Evolutionary conservation across 64 coral and sea anemone genomes (phyloP), one percentile per base, ranked within the genome.

Genomic region (Montipora cactus): DNA sequence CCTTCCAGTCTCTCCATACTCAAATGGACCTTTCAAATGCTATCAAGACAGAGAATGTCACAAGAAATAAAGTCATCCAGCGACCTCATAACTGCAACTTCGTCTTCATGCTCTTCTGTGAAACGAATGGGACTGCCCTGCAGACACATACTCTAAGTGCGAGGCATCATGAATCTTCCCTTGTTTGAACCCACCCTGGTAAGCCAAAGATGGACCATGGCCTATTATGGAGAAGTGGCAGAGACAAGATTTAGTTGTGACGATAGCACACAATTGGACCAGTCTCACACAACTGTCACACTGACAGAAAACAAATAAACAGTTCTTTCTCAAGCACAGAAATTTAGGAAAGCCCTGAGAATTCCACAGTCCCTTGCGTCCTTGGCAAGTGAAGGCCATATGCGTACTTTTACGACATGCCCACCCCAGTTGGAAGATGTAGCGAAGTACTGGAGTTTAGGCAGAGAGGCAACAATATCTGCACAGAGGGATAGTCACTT

Each of bases 81-180:
- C 59, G 59, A 57, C 44, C 49, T 20, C 87, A 50, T 21, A 75
- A 76, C 16, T 50, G 20, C 66, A 75, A 72, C 87, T 47, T 74
- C 37, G 57, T 77, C 72, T 76, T 49, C 66, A 44, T 89, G 87
- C 73, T 89, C 87, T 74, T 89, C 75, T 51, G 57, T 46, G 21
- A 89, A 49, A 75, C 20, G 87, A 77, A 89, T 89, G 87, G 87
- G 70, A 46, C 70, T 89, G 19, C 87, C 87, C 45, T 89, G 87
- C 57, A 15, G 50, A 53, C 87, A 89, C 49, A 89, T 89, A 20
- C 75, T 89, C 70, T 49, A 76, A 76, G 87, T 59, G 20, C 72
- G 47, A 78, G 62, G 44, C 22, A 52, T 79, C 15, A 22, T 90
- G 13, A 66, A 67, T 79, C 25, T 90, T 73, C 89, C 89, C 47